Percentiles rank a stretch among this genome's conserved stretches.
Evolutionary conservation across 2,888 invertebrate genomes (phyloP).

Genomic region (Dryobotodes eremita): DNA sequence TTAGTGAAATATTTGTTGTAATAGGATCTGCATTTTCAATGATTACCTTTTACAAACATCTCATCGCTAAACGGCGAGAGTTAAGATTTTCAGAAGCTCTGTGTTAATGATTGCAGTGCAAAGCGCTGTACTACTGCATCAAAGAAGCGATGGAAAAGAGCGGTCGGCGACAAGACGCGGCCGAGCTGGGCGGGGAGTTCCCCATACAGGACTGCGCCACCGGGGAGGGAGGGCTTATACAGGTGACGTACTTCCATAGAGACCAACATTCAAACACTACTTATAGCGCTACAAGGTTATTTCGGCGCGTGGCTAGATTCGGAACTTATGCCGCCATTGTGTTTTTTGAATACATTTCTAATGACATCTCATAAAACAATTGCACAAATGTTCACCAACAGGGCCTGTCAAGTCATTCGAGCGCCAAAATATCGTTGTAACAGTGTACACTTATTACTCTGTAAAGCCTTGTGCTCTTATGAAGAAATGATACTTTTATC

Average conservation of each 20-base stretch:
- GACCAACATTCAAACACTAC: not conserved
- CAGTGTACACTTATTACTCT: not conserved
- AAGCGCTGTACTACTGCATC: conserved; percentile 99
- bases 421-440: not conserved
- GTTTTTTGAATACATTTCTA: not conserved
- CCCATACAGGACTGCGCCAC: conserved; percentile 99
- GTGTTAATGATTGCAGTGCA: conserved; percentile 93
- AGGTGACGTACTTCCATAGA: conserved; percentile 82
- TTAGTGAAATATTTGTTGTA: not conserved
- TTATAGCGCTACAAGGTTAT: not conserved
- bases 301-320: not conserved
- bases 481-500: not conserved
- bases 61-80: not conserved
- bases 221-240: conserved; percentile 99
- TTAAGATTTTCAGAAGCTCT: conserved; percentile 4
- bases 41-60: conserved; percentile 3
- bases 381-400: not conserved
- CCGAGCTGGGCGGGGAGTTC: conserved; percentile 98
- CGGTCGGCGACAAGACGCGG: conserved; percentile 92
- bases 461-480: not conserved
- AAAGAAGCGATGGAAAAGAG: conserved; percentile 99
- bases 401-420: not conserved
- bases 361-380: too few relatives aligned
- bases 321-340: not conserved
- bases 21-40: not conserved